A percentile compares a stretch with the other conserved stretches of the same genome.
phyloP scores from a whole-genome alignment of 2,888 invertebrate genomes.

The Germaria angustata region DNA sequence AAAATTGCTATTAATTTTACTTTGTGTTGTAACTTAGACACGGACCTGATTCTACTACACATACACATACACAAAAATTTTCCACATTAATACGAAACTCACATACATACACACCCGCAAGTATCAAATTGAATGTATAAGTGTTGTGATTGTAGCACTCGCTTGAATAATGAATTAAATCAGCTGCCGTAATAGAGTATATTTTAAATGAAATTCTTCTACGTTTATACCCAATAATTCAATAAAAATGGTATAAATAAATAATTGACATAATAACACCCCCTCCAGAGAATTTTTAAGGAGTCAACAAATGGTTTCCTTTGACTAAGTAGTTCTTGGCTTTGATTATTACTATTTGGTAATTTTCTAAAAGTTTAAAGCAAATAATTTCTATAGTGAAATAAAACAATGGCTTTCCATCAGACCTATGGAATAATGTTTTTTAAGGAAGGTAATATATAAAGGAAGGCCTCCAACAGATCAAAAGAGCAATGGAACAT shows the following conservation, averaged over 20 bases:
- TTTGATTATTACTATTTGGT: too few species aligned
- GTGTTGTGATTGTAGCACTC: background rate
- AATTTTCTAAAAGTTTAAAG: too few species aligned
- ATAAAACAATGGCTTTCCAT: too few species aligned
- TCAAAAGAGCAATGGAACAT: too few species aligned
- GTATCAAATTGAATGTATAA: background rate
- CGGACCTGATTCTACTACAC: background rate
- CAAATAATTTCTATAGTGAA: too few species aligned
- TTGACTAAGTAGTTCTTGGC: too few species aligned
- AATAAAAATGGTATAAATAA: constrained; percentile 26
- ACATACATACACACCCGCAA: background rate
- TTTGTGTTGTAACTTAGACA: constrained; percentile 16
- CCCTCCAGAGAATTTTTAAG: too few species aligned
- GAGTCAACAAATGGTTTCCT: too few species aligned
- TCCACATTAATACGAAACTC: background rate
- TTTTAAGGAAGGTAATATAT: too few species aligned
- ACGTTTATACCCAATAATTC: background rate
- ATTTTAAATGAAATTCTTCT: constrained; percentile 41
- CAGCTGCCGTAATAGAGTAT: constrained; percentile 48
- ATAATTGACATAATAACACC: background rate
- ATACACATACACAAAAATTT: background rate
- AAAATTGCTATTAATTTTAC: constrained; percentile 67
- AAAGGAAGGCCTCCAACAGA: too few species aligned
- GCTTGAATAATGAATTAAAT: constrained; percentile 42
- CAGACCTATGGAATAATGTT: too few species aligned